A percentile compares a stretch with the other conserved stretches of the same genome.
Evolutionary conservation across 2,888 invertebrate species (phyloP).

Genomic region (Eupithecia exiguata): DNA sequence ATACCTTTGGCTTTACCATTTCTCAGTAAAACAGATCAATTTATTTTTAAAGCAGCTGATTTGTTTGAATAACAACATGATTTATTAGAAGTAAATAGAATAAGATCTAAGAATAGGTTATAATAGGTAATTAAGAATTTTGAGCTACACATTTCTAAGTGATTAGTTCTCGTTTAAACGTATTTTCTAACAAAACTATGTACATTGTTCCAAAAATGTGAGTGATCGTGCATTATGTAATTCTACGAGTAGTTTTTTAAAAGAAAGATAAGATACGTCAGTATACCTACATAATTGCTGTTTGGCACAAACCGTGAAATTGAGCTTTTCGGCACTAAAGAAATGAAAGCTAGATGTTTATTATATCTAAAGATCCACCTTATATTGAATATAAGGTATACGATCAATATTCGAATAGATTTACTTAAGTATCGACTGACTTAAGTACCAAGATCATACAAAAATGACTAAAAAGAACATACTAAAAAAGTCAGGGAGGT

Average conservation of each 20-base stretch:
- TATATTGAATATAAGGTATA: too few species aligned
- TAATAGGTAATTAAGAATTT: constrained; percentile 70
- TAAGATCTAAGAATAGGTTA: constrained; percentile 66
- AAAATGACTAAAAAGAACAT: not conserved
- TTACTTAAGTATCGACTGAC: not conserved
- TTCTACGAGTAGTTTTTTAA: constrained; percentile 21
- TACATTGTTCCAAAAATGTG: constrained; percentile 78
- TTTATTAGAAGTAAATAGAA: constrained; percentile 61
- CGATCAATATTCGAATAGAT: not conserved
- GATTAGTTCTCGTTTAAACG: constrained; percentile 52
- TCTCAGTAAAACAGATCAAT: not conserved
- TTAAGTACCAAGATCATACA: not conserved
- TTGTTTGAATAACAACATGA: constrained; percentile 58
- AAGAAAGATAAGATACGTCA: not conserved
- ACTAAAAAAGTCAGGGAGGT: not conserved
- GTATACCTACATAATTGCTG: constrained; percentile 38
- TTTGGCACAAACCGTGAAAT: constrained; percentile 72
- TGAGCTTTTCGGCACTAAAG: constrained; percentile 62
- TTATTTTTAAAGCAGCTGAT: constrained; percentile 32
- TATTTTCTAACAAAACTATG: constrained; percentile 72
- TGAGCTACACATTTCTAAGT: constrained; percentile 75
- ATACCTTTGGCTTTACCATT: not conserved
- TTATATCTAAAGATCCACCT: not conserved
- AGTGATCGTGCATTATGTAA: constrained; percentile 51
- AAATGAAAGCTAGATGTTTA: constrained; percentile 53